phyloP scores from a whole-genome alignment of 2,113 vertebrate genomes.

The Indicator maculatus region DNA sequence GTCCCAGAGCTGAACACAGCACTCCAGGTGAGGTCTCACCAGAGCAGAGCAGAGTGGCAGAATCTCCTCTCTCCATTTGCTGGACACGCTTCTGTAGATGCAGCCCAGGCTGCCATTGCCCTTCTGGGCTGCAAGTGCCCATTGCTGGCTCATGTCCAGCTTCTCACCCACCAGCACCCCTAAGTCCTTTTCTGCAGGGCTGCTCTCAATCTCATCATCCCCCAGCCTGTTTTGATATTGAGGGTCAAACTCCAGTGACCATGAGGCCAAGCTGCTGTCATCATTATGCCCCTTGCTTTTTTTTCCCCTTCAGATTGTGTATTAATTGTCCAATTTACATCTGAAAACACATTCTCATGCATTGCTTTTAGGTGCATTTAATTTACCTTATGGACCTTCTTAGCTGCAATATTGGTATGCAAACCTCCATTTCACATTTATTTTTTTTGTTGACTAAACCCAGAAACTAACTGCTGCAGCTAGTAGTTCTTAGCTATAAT shows the following conservation, averaged over 20 bases:
- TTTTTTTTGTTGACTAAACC: constrained; percentile 19
- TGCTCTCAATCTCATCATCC: too few species aligned
- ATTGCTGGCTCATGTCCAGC: too few species aligned
- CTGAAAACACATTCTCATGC: not conserved
- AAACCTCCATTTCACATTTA: constrained; percentile 3
- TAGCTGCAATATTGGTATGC: not conserved
- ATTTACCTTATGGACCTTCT: not conserved
- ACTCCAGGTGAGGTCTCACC: too few species aligned
- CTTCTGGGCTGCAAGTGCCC: too few species aligned
- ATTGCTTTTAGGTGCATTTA: constrained; percentile 13
- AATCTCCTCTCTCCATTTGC: too few species aligned
- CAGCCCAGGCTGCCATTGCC: too few species aligned
- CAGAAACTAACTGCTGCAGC: constrained; percentile 28
- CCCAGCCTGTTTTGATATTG: too few species aligned
- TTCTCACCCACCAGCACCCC: too few species aligned
- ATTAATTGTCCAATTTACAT: not conserved
- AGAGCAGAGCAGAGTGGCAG: too few species aligned
- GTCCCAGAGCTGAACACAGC: too few species aligned
- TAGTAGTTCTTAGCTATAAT: constrained; percentile 29
- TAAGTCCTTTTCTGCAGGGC: too few species aligned
- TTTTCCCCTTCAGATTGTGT: not conserved
- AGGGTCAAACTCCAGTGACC: not conserved
- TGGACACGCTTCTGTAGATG: too few species aligned
- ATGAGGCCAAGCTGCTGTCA: not conserved
- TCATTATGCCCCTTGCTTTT: not conserved